These are phyloP conservation scores for Struthidea cinerea DNA, from an alignment of 2,113 vertebrate genomes.

Conservation along the genomic window DNA sequence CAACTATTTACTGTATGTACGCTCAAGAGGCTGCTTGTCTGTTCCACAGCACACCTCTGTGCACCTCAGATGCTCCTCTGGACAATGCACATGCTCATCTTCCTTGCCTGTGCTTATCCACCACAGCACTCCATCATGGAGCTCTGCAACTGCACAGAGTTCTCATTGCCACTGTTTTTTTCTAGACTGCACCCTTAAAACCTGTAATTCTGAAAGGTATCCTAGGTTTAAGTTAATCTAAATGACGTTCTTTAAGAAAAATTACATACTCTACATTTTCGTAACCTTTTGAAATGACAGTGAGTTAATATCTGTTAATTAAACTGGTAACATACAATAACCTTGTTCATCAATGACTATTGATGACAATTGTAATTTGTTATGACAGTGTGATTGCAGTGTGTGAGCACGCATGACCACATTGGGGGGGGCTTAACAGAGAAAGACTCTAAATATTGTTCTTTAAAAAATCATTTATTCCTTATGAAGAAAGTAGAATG, in stretches of 20 bases:
- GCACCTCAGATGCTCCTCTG: neutral
- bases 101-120: neutral
- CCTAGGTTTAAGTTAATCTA: neutral
- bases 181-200: neutral
- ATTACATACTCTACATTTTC: neutral
- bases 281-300: neutral
- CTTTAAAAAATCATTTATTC: neutral
- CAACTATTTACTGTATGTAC: neutral
- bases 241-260: neutral
- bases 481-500: neutral
- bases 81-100: fast-evolving
- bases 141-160: fast-evolving
- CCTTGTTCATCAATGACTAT: neutral
- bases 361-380: neutral
- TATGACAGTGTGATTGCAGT: neutral
- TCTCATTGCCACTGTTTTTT: neutral
- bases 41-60: neutral
- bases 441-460: neutral
- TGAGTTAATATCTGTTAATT: neutral
- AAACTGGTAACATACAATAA: neutral
- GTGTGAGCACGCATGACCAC: fast-evolving
- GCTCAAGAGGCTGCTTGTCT: neutral
- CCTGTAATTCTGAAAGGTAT: neutral
- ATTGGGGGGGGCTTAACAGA: neutral
- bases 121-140: neutral